phyloP scores from a whole-genome alignment of 2,888 invertebrate species.

The Stegophylla sp. region DNA sequence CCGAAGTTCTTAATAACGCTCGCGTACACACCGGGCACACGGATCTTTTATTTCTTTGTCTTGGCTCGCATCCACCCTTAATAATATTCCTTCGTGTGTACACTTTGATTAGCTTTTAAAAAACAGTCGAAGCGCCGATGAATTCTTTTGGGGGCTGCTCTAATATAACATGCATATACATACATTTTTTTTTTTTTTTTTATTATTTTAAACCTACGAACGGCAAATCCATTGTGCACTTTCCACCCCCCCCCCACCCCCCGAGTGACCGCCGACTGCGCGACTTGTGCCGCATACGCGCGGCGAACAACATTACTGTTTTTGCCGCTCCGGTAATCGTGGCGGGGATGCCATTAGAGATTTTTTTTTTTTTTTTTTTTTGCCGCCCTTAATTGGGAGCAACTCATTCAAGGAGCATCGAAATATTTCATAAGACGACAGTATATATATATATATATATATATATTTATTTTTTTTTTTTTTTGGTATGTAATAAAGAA shows the following conservation, averaged over 20 bases:
- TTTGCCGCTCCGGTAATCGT: too few species aligned
- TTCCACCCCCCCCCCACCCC: background rate
- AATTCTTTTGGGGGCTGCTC: background rate
- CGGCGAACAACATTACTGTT: too few species aligned
- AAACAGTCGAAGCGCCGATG: constrained; percentile 26
- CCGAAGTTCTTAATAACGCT: constrained; percentile 55
- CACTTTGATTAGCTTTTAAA: constrained; percentile 54
- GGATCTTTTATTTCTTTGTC: constrained; percentile 58
- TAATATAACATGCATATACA: background rate
- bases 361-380: too few species aligned
- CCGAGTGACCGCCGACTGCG: background rate
- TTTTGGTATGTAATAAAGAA: too few species aligned
- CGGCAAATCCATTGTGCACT: background rate
- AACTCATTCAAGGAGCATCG: too few species aligned
- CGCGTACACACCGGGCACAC: constrained; percentile 40
- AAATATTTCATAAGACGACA: too few species aligned
- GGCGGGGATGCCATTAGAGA: too few species aligned
- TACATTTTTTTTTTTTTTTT: background rate
- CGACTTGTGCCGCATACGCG: too few species aligned
- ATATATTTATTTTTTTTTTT: too few species aligned
- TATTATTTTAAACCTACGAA: background rate
- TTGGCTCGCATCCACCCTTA: constrained; percentile 34
- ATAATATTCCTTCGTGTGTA: too few species aligned
- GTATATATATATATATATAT: too few species aligned
- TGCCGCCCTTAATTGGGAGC: too few species aligned